Evolutionary conservation across 2,888 invertebrate genomes (phyloP).

Genomic region (Venustoraphidia nigricollis): DNA sequence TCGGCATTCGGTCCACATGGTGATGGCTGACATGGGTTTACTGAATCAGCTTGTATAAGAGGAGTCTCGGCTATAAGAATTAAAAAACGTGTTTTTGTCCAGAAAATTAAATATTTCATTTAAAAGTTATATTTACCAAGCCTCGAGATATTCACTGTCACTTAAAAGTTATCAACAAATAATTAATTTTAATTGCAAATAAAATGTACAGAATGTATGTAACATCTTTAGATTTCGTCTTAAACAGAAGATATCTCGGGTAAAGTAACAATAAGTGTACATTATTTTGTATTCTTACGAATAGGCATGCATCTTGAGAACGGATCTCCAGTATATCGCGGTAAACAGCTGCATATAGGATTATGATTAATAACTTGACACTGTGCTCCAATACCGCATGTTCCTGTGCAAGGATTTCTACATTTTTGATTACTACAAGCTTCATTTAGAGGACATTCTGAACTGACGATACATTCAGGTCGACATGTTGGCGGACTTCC

Average conservation of each 20-base stretch:
- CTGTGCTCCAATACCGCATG: slow-evolving; percentile 47
- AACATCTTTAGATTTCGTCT: too few species aligned
- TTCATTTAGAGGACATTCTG: slow-evolving; percentile 47
- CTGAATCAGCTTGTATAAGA: slow-evolving; percentile 25
- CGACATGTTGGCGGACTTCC: slow-evolving; percentile 51
- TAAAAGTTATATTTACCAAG: too few species aligned
- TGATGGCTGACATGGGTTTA: slow-evolving; percentile 59
- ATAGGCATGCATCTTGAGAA: slow-evolving; percentile 44
- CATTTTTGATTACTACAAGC: slow-evolving; percentile 53
- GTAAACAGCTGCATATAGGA: slow-evolving; percentile 51
- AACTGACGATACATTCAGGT: slow-evolving; percentile 54
- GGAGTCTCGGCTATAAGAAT: slow-evolving; percentile 28
- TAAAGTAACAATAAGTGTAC: slow-evolving; percentile 19
- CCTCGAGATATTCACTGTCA: too few species aligned
- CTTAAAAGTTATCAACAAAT: too few species aligned
- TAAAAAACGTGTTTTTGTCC: neutral
- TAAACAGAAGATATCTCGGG: slow-evolving; percentile 17
- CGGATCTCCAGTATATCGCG: slow-evolving; percentile 55
- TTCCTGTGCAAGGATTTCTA: slow-evolving; percentile 52
- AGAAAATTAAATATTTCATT: too few species aligned
- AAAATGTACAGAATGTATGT: too few species aligned
- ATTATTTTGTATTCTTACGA: slow-evolving; percentile 23
- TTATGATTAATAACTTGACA: slow-evolving; percentile 56
- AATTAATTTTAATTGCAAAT: too few species aligned
- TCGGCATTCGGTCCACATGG: slow-evolving; percentile 70